phyloP scores from a whole-genome alignment of 2,888 invertebrate genomes.

The Leucania comma region DNA sequence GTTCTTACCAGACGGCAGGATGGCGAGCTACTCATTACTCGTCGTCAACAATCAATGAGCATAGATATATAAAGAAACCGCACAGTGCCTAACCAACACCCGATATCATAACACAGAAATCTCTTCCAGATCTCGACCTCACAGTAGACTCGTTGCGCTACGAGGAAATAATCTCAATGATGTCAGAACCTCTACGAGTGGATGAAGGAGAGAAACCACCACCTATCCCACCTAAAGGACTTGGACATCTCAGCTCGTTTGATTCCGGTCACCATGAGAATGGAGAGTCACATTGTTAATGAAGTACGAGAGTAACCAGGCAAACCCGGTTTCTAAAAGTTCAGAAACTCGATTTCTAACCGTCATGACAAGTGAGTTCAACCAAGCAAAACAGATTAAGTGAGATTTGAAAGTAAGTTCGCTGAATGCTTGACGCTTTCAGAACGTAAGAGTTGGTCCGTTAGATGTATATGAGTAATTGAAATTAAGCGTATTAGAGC shows the following conservation, averaged over 20 bases:
- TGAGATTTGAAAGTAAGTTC: not conserved
- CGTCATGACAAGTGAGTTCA: not conserved
- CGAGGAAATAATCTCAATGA: constrained; percentile 88
- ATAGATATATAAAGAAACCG: too few relatives aligned
- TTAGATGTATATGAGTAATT: not conserved
- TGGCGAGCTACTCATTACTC: too few relatives aligned
- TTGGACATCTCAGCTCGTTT: constrained; percentile 86
- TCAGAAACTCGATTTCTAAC: not conserved
- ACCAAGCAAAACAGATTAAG: not conserved
- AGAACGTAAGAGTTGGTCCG: not conserved
- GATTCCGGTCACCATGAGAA: constrained; percentile 87
- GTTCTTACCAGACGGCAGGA: too few relatives aligned
- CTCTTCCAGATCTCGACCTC: constrained; percentile 80
- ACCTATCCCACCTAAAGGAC: constrained; percentile 87
- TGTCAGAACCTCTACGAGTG: constrained; percentile 84
- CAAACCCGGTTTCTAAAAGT: not conserved
- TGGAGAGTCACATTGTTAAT: constrained; percentile 85
- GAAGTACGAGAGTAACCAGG: constrained; percentile 3
- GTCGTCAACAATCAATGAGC: too few relatives aligned
- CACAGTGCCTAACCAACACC: too few relatives aligned
- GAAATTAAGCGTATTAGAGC: not conserved
- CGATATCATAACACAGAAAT: not conserved
- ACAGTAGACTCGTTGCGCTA: constrained; percentile 86
- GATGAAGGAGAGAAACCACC: constrained; percentile 86
- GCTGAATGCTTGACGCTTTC: not conserved